A percentile compares a stretch with the other conserved stretches of the same genome.
phyloP scores from a whole-genome alignment of 2,888 invertebrate genomes.

The Oxystoma pomonae region DNA sequence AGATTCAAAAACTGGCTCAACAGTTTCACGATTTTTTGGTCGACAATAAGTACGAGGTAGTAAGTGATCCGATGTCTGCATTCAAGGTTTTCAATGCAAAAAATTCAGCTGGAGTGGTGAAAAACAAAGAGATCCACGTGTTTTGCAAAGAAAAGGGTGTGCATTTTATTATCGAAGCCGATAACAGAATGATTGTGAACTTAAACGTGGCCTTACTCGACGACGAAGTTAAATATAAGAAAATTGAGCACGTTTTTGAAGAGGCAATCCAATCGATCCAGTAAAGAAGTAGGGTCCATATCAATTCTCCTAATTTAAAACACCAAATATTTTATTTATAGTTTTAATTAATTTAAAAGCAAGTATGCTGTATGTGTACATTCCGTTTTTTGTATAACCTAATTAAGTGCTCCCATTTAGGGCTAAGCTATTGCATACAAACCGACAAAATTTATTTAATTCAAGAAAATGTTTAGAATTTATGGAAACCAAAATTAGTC shows the following conservation, averaged over 20 bases:
- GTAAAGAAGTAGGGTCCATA: background rate
- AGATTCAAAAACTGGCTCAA: conserved; percentile 48
- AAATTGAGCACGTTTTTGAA: conserved; percentile 31
- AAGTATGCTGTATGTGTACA: too few relatives aligned
- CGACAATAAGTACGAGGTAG: conserved; percentile 32
- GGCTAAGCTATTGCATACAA: too few relatives aligned
- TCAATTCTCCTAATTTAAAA: too few relatives aligned
- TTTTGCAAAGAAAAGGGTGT: conserved; percentile 36
- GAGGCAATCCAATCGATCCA: conserved; percentile 24
- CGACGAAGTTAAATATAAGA: conserved; percentile 30
- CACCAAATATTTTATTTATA: too few relatives aligned
- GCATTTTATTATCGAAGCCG: conserved; percentile 34
- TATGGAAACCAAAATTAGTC: too few relatives aligned
- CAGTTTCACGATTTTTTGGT: conserved; percentile 35
- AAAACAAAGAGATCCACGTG: conserved; percentile 30
- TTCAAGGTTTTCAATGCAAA: conserved; percentile 38
- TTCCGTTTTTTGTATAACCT: too few relatives aligned
- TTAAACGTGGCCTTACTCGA: conserved; percentile 34
- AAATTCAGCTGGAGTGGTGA: conserved; percentile 17
- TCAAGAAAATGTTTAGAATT: too few relatives aligned
- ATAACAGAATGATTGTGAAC: conserved; percentile 35
- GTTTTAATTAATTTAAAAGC: too few relatives aligned
- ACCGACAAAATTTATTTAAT: too few relatives aligned
- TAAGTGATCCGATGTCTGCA: conserved; percentile 36
- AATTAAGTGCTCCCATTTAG: too few relatives aligned